Evolutionary conservation across 2,113 vertebrate species (phyloP), one percentile per base, ranked within the genome.

Genomic region (Gasterosteus nipponicus): DNA sequence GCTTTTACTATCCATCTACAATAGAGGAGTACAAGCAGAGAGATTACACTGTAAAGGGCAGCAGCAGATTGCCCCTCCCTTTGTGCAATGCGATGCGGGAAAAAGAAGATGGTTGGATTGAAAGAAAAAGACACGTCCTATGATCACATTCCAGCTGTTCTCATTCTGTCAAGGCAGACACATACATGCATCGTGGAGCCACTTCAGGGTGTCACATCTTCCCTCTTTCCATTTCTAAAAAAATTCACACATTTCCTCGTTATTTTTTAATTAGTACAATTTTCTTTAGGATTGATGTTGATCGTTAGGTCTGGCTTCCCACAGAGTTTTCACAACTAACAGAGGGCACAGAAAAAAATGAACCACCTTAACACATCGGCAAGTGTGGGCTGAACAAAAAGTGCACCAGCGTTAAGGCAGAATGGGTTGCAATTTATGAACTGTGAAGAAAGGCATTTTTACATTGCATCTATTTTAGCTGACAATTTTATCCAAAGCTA

Each of bases 121-220:
- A 75, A 58, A 57, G 26, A 61, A 47, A 63, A 49, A 61, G 19
- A 54, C 26, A 68, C 53, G 26, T 69, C 68, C 35, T 57, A 41
- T 58, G 61, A 79, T 47, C 51, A 57, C 47, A 57, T 15, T 75
- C 58, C 42, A 69, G 60, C 60, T 89, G 80, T 80, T 77, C 83
- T 73, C 83, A 86, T 80, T 84, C 76, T 83, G 53, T 84, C 74
- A 39, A 69, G 46, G 10, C 63, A 18, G 18, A 62, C 44, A 26
- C 46, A 66, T 2, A 44, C 31, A 12, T 31, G 31, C 61, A 71
- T 46, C 44, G 9, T 14, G 3, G 12, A 76, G 46, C 75, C 66
- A 44, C 38, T 26, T 70, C 53, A 60, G 5, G 14, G 54, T 67
- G 59, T 81, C 62, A 0, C 4, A 59, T 53, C 39, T 0, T 26